Base-by-base conservation (phyloP, 2,888 invertebrate species). In the Molanna angustata region DNA sequence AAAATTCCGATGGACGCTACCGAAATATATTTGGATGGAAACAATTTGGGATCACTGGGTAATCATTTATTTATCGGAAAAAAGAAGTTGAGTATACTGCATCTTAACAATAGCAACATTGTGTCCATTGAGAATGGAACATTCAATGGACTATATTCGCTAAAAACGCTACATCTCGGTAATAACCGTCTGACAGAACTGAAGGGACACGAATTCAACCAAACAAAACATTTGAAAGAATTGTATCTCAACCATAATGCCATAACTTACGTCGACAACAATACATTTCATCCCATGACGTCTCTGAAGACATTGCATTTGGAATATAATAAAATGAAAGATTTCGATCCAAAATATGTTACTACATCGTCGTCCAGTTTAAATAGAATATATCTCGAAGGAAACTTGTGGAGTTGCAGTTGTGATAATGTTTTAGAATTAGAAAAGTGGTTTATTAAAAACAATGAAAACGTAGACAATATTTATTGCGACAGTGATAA, bases 1-100 rank as follows among this genome's bases (percentile, higher is more conserved):
- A 84, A 85, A 64, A 85, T 92, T 62, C 92, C 92, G 1, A 91
- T 92, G 88, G 90, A 90, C 68, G 90, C 90, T 20, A 90, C 91
- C 32, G 88, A 90, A 70, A 83, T 92, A 50, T 89, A 89, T 69
- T 79, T 93, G 54, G 90, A 90, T 67, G 90, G 90, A 13, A 90
- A 91, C 68, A 79, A 86, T 64, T 81, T 92, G 60, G 82, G 83
- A 14, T 80, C 83, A 45, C 76, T 93, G 20, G 83, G 83, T 52
- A 87, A 87, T 67, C 90, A 91, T 70, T 80, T 88, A 61, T 91
- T 93, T 69, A 88, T 92, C 63, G 91, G 90, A 4, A 87, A 90
- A 69, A 88, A 88, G 68, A 86, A 88, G 66, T 74, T 90, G 59
- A 83, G 86, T 65, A 83, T 86, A 61, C 76, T 90, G 42, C 90